A percentile compares a stretch with the other conserved stretches of the same genome.
Evolutionary conservation across 2,888 invertebrate species (phyloP).

Genomic region (Xanthia togata): DNA sequence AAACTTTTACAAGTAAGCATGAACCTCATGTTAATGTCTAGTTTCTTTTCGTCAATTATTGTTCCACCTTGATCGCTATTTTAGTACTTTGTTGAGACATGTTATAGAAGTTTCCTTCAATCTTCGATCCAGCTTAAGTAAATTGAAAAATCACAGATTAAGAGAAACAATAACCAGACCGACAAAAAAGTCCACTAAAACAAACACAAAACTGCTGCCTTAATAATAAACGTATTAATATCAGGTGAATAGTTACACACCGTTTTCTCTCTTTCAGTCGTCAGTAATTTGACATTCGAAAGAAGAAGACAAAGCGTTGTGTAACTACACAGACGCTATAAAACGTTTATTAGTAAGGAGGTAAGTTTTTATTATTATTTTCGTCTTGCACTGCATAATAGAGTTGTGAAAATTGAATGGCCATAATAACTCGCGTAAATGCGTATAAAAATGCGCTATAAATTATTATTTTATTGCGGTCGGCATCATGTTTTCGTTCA

Average conservation of each 20-base stretch:
- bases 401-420: constrained; percentile 78
- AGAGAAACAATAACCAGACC: neutral
- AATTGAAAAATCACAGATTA: neutral
- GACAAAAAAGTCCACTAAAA: neutral
- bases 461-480: constrained; percentile 71
- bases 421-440: constrained; percentile 68
- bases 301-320: too few species aligned
- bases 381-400: constrained; percentile 73
- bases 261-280: too few species aligned
- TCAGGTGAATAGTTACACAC: too few species aligned
- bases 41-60: neutral
- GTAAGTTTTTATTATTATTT: constrained; percentile 73
- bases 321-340: too few species aligned
- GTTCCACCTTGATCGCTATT: neutral
- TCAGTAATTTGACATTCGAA: too few species aligned
- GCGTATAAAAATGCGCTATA: constrained; percentile 71
- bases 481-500: constrained; percentile 59
- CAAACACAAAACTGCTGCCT: constrained; percentile 65
- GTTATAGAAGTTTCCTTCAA: neutral
- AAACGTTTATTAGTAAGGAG: too few species aligned
- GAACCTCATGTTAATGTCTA: neutral
- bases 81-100: too few species aligned
- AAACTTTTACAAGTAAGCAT: neutral
- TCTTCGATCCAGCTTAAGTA: neutral
- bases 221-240: too few species aligned